phyloP scores from a whole-genome alignment of 2,888 invertebrate genomes.

The Masnerella sp. region DNA sequence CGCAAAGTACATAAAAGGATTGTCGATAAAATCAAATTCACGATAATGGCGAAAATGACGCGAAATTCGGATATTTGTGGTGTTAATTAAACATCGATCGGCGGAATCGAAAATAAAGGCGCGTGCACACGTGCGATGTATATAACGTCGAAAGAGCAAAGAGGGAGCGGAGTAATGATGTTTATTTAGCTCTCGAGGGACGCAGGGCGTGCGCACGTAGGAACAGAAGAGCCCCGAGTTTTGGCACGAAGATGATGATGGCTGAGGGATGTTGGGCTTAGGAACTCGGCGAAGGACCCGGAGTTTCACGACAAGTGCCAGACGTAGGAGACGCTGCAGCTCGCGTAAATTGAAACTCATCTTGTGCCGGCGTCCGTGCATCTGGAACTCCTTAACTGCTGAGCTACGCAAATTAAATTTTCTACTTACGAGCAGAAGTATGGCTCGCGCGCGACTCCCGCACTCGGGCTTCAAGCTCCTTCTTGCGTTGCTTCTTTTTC shows the following conservation, averaged over 20 bases:
- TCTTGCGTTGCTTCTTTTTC: slow-evolving; percentile 43
- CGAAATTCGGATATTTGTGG: slow-evolving; percentile 23
- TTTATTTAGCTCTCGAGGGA: slow-evolving; percentile 72
- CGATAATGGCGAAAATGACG: too few species aligned
- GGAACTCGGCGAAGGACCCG: slow-evolving; percentile 47
- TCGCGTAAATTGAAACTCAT: slow-evolving; percentile 74
- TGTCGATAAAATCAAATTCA: too few species aligned
- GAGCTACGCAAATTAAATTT: slow-evolving; percentile 76
- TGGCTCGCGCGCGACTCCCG: slow-evolving; percentile 56
- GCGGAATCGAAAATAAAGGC: not conserved
- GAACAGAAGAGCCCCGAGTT: slow-evolving; percentile 65
- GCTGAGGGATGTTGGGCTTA: slow-evolving; percentile 59
- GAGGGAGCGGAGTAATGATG: slow-evolving; percentile 70
- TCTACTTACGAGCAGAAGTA: slow-evolving; percentile 69
- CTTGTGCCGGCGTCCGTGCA: slow-evolving; percentile 66
- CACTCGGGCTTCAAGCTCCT: slow-evolving; percentile 15
- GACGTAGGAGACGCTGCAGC: slow-evolving; percentile 54
- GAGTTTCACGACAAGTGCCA: slow-evolving; percentile 58
- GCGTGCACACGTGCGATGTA: slow-evolving; percentile 10
- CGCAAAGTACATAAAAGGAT: too few species aligned
- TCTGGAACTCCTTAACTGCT: slow-evolving; percentile 72
- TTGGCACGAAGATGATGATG: slow-evolving; percentile 67
- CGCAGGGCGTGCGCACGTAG: slow-evolving; percentile 61
- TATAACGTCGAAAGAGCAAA: slow-evolving; percentile 37
- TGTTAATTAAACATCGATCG: slow-evolving; percentile 25